Conservation (phyloP, 2,888 invertebrate genomes). For the Ochropacha duplaris region DNA sequence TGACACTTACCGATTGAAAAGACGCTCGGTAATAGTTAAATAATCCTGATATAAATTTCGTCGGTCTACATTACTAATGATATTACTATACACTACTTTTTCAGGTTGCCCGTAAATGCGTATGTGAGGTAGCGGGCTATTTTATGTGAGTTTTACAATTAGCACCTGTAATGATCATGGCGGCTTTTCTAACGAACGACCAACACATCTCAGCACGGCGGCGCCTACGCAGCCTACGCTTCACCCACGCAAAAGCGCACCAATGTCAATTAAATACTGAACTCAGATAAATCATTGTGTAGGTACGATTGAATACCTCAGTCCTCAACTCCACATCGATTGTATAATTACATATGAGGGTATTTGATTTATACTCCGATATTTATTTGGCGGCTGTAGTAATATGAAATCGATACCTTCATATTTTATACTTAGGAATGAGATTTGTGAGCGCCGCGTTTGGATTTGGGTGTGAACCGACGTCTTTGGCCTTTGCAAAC, state of each 20-base stretch:
- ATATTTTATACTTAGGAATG: constrained; percentile 12
- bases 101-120: not conserved
- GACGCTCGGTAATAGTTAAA: too few relatives aligned
- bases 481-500: constrained; percentile 20
- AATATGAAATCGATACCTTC: constrained; percentile 17
- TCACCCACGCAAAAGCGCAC: constrained; percentile 34
- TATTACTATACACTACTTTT: not conserved
- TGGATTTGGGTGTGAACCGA: constrained; percentile 16
- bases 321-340: constrained; percentile 13
- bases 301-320: not conserved
- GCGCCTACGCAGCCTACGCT: constrained; percentile 57
- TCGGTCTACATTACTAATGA: not conserved
- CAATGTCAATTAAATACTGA: constrained; percentile 32
- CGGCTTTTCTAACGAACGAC: not conserved
- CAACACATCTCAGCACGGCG: constrained; percentile 11
- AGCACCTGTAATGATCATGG: constrained; percentile 57
- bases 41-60: not conserved
- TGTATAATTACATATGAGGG: constrained; percentile 60
- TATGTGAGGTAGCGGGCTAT: not conserved
- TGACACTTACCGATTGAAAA: too few relatives aligned
- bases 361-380: constrained; percentile 55
- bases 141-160: constrained; percentile 40
- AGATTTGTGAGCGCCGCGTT: constrained; percentile 9
- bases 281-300: constrained; percentile 51
- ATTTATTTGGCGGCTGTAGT: constrained; percentile 13